Evolutionary conservation across 2,113 vertebrate species (phyloP).

Genomic region (Sprattus sprattus): DNA sequence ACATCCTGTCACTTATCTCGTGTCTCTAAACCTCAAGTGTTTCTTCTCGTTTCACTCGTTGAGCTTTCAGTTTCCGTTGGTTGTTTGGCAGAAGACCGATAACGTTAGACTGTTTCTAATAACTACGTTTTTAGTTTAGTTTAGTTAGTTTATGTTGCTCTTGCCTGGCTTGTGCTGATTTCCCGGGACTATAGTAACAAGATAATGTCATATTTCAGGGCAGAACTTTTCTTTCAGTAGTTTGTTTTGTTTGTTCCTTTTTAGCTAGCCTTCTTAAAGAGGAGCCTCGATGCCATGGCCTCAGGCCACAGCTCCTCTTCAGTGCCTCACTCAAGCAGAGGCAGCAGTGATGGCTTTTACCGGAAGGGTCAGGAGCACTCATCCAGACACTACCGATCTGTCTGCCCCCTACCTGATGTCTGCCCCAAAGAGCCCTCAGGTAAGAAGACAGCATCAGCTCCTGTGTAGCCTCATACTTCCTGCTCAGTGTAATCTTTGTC

Average conservation of each 20-base stretch:
- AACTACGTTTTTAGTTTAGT: background rate
- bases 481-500: background rate
- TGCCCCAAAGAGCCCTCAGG: slow-evolving; percentile 95
- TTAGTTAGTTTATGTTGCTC: background rate
- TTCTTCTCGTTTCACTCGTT: background rate
- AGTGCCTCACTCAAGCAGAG: slow-evolving; percentile 79
- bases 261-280: slow-evolving; percentile 74
- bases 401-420: slow-evolving; percentile 90
- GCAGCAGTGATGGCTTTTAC: slow-evolving; percentile 80
- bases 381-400: slow-evolving; percentile 66
- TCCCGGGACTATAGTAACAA: background rate
- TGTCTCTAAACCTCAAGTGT: background rate
- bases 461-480: background rate
- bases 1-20: background rate
- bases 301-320: slow-evolving; percentile 89
- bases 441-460: slow-evolving; percentile 44
- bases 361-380: slow-evolving; percentile 80
- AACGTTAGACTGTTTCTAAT: background rate
- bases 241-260: slow-evolving; percentile 27
- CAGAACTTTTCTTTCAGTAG: background rate
- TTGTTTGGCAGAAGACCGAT: background rate
- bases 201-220: background rate
- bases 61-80: background rate
- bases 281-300: slow-evolving; percentile 90
- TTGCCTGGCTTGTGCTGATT: background rate